Conservation (phyloP, 2,113 vertebrate genomes). For the Coptodon rendalli region DNA sequence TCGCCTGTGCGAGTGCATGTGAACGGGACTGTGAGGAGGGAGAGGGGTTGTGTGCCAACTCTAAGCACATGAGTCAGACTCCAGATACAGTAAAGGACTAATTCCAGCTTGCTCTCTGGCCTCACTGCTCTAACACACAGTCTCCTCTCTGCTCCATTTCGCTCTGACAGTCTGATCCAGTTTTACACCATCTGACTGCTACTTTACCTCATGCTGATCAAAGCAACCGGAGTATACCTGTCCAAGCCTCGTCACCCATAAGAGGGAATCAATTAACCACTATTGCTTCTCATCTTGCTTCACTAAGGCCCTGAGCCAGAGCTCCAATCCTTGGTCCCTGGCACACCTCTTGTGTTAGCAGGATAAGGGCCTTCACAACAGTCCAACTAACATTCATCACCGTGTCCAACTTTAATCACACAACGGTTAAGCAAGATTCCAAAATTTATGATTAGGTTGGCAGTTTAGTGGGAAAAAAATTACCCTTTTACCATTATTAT, state of each 20-base stretch:
- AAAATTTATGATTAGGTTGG: neutral
- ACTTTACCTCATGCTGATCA: slow-evolving; percentile 33
- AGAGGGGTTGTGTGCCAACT: neutral
- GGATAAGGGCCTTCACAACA: neutral
- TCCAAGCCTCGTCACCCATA: slow-evolving; percentile 17
- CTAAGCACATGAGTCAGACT: slow-evolving; percentile 13
- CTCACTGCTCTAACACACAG: slow-evolving; percentile 16
- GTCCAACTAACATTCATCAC: neutral
- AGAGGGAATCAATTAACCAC: slow-evolving; percentile 51
- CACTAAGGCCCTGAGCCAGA: slow-evolving; percentile 4
- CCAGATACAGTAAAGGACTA: neutral
- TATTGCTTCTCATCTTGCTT: slow-evolving; percentile 32
- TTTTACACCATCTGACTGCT: slow-evolving; percentile 31
- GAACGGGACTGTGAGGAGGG: neutral
- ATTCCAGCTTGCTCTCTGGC: slow-evolving; percentile 14
- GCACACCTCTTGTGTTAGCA: neutral
- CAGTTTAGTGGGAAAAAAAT: neutral
- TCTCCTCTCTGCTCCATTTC: slow-evolving; percentile 37
- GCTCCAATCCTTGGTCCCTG: neutral
- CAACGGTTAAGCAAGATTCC: neutral
- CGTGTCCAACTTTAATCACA: slow-evolving; percentile 3
- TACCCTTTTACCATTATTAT: neutral
- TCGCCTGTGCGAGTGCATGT: neutral
- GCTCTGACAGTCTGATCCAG: slow-evolving; percentile 30
- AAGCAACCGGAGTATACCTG: slow-evolving; percentile 41